Conservation (phyloP, 2,113 vertebrate genomes). For the Euleptes europaea region DNA sequence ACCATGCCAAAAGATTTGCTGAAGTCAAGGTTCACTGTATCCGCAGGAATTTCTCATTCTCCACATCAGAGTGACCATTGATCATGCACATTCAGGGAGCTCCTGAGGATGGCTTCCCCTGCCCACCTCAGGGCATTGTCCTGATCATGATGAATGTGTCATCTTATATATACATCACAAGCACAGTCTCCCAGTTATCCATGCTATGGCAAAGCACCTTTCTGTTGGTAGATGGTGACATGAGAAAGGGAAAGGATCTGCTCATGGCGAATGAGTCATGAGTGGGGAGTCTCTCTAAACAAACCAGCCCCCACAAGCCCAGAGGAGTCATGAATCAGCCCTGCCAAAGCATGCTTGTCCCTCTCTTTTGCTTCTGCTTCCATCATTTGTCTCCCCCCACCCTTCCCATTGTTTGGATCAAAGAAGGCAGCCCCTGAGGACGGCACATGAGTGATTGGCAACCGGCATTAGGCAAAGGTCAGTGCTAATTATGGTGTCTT, state of each 20-base stretch:
- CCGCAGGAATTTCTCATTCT: background rate
- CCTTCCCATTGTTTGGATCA: background rate
- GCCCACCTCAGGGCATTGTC: too few relatives aligned
- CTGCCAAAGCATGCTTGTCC: too few relatives aligned
- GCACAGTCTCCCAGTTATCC: background rate
- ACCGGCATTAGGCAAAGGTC: conserved; percentile 61
- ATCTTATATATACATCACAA: background rate
- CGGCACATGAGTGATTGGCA: conserved; percentile 48
- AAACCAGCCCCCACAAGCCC: background rate
- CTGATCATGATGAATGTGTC: too few relatives aligned
- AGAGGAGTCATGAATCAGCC: background rate
- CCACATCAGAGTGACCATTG: background rate
- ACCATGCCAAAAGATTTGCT: background rate
- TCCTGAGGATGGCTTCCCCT: background rate
- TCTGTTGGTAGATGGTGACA: background rate
- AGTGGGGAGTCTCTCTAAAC: background rate
- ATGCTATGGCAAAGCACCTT: background rate
- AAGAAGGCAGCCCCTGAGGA: background rate
- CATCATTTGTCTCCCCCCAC: accelerated
- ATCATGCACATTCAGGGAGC: background rate
- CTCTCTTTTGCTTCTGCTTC: background rate
- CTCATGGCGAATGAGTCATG: background rate
- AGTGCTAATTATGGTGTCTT: conserved; percentile 64
- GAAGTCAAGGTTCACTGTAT: background rate
- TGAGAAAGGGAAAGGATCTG: background rate